Base-by-base conservation (phyloP, 2,113 vertebrate species). In the Saguinus midas region DNA sequence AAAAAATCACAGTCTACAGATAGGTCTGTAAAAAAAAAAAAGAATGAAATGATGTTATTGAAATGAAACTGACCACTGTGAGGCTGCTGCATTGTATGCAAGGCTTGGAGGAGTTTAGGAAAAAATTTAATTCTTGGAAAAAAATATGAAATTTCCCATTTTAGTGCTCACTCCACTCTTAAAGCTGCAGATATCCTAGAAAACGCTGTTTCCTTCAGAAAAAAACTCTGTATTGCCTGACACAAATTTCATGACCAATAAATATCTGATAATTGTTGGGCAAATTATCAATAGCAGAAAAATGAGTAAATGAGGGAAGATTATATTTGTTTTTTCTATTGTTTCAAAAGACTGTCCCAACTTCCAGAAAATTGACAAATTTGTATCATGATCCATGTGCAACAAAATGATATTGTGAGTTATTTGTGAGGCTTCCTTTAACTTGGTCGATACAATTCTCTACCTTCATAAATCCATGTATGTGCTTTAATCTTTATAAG, bases 11-110 rank as follows among this genome's bases (percentile, higher is more conserved):
- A 98, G 98, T 98, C 98, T 98, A 99, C 98, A 99, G 98, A 96
- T 98, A 98, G 98, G 99, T 99, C 98, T 98, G 98, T 96, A 98
- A 98, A 88, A 95, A 96, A 92, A 98, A 98, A 98, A 98, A 98
- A 98, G 98, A 97, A 98, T 98, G 98, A 97, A 97, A 97, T 98
- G 98, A 98, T 98, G 98, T 98, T 98, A 98, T 83, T 98, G 98
- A 98, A 98, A 99, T 99, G 98, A 98, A 97, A 98, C 99, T 99
- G 98, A 98, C 99, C 99, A 99, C 99, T 99, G 98, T 99, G 99
- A 99, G 97, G 98, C 99, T 99, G 99, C 98, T 98, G 98, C 98
- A 99, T 98, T 98, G 98, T 98, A 99, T 99, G 99, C 99, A 99
- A 99, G 98, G 98, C 98, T 99, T 98, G 98, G 98, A 98, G 98